Conservation (phyloP, 2,113 vertebrate genomes). For the Etheostoma cragini region DNA sequence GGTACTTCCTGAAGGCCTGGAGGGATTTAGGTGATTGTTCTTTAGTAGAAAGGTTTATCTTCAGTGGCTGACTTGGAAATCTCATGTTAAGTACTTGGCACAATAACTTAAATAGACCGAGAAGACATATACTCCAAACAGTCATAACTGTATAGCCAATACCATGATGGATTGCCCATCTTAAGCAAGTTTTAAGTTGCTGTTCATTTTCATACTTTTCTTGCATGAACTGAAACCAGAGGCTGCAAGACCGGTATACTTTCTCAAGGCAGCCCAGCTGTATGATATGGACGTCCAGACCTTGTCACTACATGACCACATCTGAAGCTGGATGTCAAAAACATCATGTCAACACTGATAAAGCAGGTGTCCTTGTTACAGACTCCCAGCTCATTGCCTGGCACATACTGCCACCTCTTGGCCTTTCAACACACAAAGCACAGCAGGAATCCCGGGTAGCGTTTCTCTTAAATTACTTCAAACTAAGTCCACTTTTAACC, state of each 20-base stretch:
- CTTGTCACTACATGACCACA: background rate
- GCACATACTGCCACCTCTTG: constrained; percentile 55
- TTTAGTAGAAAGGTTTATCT: background rate
- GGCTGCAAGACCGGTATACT: background rate
- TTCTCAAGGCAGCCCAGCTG: background rate
- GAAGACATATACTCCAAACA: background rate
- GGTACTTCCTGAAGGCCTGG: background rate
- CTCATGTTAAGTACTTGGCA: background rate
- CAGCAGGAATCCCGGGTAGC: background rate
- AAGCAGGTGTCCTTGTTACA: background rate
- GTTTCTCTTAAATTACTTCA: background rate
- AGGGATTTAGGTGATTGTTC: background rate
- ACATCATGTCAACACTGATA: background rate
- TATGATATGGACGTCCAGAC: background rate
- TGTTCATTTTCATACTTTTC: constrained; percentile 6
- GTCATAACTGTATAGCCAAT: background rate
- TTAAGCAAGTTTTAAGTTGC: constrained; percentile 11
- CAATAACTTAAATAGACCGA: background rate
- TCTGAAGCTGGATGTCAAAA: background rate
- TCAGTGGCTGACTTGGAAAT: background rate
- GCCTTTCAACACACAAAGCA: constrained; percentile 12
- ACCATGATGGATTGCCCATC: background rate
- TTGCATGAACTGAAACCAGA: constrained; percentile 16
- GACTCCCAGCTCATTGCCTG: background rate
- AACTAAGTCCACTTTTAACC: background rate